Percentiles rank a stretch among this genome's conserved stretches.
Evolutionary conservation across 2,113 vertebrate genomes (phyloP).

Genomic region (Axis porcinus): DNA sequence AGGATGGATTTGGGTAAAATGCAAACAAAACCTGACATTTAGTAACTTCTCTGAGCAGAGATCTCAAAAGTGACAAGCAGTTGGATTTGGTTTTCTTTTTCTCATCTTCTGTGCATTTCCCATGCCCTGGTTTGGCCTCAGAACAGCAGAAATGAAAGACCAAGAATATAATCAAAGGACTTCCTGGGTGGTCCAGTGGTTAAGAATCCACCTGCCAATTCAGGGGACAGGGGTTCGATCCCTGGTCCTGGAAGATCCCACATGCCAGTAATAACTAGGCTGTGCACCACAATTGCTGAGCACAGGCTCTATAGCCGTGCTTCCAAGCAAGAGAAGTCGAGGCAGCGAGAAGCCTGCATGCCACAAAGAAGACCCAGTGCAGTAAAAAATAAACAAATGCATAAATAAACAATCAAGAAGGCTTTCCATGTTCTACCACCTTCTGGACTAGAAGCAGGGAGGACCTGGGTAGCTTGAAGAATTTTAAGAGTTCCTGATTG

Average conservation of each 20-base stretch:
- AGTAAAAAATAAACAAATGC: not conserved
- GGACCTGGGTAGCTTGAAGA: not conserved
- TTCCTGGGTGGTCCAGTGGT: not conserved
- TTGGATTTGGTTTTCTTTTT: not conserved
- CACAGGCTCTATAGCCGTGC: not conserved
- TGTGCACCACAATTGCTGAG: not conserved
- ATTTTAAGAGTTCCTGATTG: not conserved
- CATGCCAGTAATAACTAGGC: not conserved
- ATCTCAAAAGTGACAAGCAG: not conserved
- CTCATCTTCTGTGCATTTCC: not conserved
- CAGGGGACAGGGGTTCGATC: not conserved
- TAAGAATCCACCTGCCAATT: not conserved
- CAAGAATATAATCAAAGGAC: not conserved
- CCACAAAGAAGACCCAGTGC: not conserved
- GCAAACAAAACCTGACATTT: not conserved
- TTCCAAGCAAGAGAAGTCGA: not conserved
- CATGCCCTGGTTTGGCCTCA: not conserved
- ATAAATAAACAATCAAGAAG: not conserved
- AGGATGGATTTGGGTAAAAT: not conserved
- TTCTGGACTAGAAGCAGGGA: not conserved
- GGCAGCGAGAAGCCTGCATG: not conserved
- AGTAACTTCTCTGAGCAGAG: conserved; percentile 24
- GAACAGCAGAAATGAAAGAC: not conserved
- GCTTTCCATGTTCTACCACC: not conserved
- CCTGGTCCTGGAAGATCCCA: not conserved